Percentiles rank a stretch among this genome's conserved stretches.
Evolutionary conservation across 2,888 invertebrate species (phyloP).

Genomic region (Hecatera dysodea): DNA sequence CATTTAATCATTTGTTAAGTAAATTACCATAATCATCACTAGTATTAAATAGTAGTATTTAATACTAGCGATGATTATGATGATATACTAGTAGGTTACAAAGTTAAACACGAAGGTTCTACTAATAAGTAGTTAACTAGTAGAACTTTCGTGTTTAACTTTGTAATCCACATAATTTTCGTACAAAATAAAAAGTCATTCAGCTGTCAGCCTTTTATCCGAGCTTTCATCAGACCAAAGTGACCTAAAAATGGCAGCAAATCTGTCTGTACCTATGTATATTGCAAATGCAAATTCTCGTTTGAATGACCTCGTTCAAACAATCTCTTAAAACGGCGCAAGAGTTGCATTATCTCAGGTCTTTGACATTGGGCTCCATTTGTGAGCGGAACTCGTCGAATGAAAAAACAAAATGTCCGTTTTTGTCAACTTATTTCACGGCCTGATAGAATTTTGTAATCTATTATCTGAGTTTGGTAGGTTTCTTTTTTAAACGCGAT

Average conservation of each 20-base stretch:
- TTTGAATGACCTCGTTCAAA: conserved; percentile 51
- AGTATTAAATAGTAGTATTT: too few species aligned
- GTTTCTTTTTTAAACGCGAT: neutral
- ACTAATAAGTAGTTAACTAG: neutral
- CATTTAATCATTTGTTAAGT: neutral
- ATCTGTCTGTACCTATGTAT: neutral
- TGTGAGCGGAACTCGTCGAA: conserved; percentile 37
- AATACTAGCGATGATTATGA: too few species aligned
- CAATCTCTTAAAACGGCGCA: conserved; percentile 42
- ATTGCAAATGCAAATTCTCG: conserved; percentile 24
- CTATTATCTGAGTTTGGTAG: conserved; percentile 29
- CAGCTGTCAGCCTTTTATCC: too few species aligned
- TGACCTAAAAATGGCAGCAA: conserved; percentile 4
- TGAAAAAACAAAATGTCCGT: conserved; percentile 42
- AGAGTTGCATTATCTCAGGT: conserved; percentile 44
- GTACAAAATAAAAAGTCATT: neutral
- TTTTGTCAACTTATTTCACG: conserved; percentile 57
- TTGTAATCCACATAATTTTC: neutral
- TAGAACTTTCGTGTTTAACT: neutral
- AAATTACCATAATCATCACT: neutral
- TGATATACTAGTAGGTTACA: too few species aligned
- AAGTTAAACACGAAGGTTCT: too few species aligned
- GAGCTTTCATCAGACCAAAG: conserved; percentile 26
- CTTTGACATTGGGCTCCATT: conserved; percentile 65
- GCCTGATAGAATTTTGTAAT: conserved; percentile 25